A percentile compares a stretch with the other conserved stretches of the same genome.
Evolutionary conservation across 2,113 vertebrate genomes (phyloP).

Genomic region (Oenanthe melanoleuca): DNA sequence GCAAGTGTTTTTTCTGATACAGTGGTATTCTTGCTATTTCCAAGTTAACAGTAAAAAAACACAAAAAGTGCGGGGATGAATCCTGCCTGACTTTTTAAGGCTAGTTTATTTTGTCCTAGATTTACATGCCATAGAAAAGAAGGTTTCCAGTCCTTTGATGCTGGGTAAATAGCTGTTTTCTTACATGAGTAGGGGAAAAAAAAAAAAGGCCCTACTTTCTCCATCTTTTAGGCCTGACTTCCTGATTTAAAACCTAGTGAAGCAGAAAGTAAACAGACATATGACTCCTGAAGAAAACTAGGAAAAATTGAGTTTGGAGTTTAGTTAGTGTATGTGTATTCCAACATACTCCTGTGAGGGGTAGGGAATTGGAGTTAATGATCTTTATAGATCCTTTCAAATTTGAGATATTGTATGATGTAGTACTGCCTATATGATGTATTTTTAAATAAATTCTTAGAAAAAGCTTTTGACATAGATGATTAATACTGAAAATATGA

Average conservation of each 20-base stretch:
- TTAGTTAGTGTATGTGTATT: not conserved
- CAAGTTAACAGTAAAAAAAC: not conserved
- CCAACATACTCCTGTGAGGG: not conserved
- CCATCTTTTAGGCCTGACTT: not conserved
- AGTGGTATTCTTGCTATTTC: not conserved
- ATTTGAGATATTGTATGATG: not conserved
- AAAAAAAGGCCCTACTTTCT: not conserved
- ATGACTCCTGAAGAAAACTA: not conserved
- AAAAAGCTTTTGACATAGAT: not conserved
- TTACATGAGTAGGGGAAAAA: fast-evolving
- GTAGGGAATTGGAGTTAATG: not conserved
- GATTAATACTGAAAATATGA: not conserved
- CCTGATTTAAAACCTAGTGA: not conserved
- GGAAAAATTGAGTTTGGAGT: not conserved
- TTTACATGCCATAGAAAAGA: not conserved
- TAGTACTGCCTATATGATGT: not conserved
- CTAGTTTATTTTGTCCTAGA: not conserved
- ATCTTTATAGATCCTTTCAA: not conserved
- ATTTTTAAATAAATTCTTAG: not conserved
- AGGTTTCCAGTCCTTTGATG: not conserved
- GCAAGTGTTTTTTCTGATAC: not conserved
- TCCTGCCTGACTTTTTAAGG: not conserved
- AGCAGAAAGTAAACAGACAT: not conserved
- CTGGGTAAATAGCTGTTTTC: slow-evolving; percentile 3
- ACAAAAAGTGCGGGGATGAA: fast-evolving